Evolutionary conservation across 2,113 vertebrate genomes (phyloP).

Genomic region (Lamprotornis superbus): DNA sequence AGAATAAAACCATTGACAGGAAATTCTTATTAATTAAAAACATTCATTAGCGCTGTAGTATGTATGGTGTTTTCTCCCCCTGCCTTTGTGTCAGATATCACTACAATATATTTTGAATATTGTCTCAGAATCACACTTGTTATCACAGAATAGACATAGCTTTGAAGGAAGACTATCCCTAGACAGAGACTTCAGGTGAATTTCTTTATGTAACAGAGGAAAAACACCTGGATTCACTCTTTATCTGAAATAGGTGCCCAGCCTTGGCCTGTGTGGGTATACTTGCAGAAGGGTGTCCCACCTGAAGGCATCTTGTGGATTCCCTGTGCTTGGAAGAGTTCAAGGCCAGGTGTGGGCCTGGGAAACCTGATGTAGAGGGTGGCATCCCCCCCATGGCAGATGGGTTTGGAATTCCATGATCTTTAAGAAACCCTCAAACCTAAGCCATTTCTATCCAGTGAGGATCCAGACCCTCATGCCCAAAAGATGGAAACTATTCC

Average conservation of each 20-base stretch:
- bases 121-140: neutral
- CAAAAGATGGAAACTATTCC: neutral
- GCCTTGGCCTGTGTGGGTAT: neutral
- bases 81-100: neutral
- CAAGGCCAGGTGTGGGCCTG: neutral
- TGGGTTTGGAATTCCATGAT: neutral
- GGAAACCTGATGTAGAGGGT: neutral
- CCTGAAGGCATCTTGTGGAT: neutral
- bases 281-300: neutral
- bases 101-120: neutral
- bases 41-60: neutral
- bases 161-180: neutral
- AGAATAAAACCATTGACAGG: neutral
- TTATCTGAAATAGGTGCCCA: neutral
- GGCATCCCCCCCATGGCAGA: neutral
- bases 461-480: accelerated
- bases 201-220: neutral
- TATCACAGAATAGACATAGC: neutral
- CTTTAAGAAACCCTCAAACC: neutral
- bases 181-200: neutral
- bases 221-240: neutral
- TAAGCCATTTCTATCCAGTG: neutral
- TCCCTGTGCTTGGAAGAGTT: neutral
- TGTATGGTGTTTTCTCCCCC: neutral
- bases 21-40: neutral